These are phyloP conservation scores for Gambusia yucatana DNA, from an alignment of 2,797 vertebrate genomes.

Conservation along the genomic window DNA sequence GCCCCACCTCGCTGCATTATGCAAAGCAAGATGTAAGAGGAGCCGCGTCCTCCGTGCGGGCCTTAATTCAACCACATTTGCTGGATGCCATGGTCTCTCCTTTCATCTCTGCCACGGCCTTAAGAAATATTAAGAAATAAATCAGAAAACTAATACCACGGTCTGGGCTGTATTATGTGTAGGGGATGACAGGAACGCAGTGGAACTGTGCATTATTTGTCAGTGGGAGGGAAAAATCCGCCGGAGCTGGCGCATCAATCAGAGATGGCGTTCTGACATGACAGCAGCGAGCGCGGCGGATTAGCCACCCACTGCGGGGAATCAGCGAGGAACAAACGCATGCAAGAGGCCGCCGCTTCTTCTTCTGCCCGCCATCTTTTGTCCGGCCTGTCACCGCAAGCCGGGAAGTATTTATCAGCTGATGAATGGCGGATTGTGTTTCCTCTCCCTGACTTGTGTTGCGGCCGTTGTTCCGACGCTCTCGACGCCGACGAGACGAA, in stretches of 20 bases:
- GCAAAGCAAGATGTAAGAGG: constrained; percentile 66
- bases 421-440: constrained; percentile 53
- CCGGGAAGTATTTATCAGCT: constrained; percentile 68
- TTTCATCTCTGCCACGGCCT: constrained; percentile 64
- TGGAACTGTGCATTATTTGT: constrained; percentile 74
- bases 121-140: constrained; percentile 78
- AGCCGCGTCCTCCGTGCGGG: constrained; percentile 51
- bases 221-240: constrained; percentile 64
- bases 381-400: constrained; percentile 48
- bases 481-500: constrained; percentile 2
- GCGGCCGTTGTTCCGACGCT: background rate
- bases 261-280: constrained; percentile 71
- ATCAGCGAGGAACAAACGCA: constrained; percentile 60
- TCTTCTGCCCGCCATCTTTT: constrained; percentile 38
- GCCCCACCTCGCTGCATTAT: constrained; percentile 56
- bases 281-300: constrained; percentile 59
- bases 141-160: constrained; percentile 61
- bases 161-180: constrained; percentile 66
- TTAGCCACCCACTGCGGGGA: constrained; percentile 79
- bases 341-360: constrained; percentile 32
- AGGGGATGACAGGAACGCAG: constrained; percentile 68
- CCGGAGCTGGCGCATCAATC: constrained; percentile 72
- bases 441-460: constrained; percentile 3
- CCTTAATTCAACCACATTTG: constrained; percentile 77
- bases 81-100: constrained; percentile 54